Percentiles rank a stretch among this genome's conserved stretches.
These are phyloP conservation scores for Zosterops borbonicus DNA, from an alignment of 2,113 vertebrate species.

Conservation along the genomic window DNA sequence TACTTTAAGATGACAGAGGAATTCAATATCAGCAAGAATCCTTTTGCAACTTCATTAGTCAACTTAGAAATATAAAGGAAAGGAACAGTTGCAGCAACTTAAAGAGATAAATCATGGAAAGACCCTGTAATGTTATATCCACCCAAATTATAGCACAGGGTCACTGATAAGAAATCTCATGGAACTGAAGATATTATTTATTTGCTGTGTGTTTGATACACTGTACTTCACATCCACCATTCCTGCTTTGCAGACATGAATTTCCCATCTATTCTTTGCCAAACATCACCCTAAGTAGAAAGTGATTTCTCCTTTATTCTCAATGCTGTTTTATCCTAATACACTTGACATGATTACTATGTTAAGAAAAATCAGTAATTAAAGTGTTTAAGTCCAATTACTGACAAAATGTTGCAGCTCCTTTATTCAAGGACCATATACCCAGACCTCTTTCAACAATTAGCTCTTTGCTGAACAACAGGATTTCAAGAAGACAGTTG, in stretches of 20 bases:
- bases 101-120: background rate
- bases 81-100: background rate
- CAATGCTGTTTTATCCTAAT: background rate
- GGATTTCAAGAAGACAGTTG: background rate
- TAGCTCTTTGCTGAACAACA: background rate
- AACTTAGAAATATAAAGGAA: background rate
- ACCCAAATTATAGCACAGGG: background rate
- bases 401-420: background rate
- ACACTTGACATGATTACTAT: background rate
- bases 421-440: background rate
- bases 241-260: background rate
- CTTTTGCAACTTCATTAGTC: background rate
- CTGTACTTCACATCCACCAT: background rate
- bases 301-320: background rate
- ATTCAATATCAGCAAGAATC: background rate
- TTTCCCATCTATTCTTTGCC: background rate
- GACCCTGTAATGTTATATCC: background rate
- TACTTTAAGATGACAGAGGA: background rate
- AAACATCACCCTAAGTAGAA: background rate
- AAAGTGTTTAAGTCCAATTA: background rate
- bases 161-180: background rate
- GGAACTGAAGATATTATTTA: background rate
- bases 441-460: background rate
- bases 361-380: conserved; percentile 18
- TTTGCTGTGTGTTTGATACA: background rate